A percentile compares a stretch with the other conserved stretches of the same genome.
phyloP scores from a whole-genome alignment of 1,140 invertebrate species.

The Euwallacea fornicatus region DNA sequence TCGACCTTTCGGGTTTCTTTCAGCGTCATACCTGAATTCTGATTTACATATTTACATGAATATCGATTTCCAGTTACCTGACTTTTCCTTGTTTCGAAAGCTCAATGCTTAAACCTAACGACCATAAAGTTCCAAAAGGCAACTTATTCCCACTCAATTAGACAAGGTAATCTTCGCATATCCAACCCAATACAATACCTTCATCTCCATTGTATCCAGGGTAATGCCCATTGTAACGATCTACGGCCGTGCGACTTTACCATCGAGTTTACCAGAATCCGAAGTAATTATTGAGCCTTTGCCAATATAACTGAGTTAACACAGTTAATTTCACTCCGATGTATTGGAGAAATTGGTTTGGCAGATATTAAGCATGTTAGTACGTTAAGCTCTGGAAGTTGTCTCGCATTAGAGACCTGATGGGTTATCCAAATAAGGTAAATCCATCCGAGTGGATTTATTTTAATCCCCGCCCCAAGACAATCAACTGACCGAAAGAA shows the following conservation, averaged over 20 bases:
- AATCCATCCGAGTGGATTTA: too few species aligned
- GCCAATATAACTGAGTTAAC: slow-evolving; percentile 25
- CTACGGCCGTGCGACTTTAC: slow-evolving; percentile 10
- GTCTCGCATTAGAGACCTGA: too few species aligned
- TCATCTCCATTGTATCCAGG: background rate
- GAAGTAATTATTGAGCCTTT: slow-evolving; percentile 21
- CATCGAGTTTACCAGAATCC: slow-evolving; percentile 12
- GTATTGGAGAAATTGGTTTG: slow-evolving; percentile 16
- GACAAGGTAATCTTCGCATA: background rate
- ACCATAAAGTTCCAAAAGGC: too few species aligned
- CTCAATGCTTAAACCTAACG: too few species aligned
- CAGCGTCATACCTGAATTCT: too few species aligned
- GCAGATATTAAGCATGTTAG: slow-evolving; percentile 10
- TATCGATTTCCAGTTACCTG: too few species aligned
- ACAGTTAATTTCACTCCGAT: slow-evolving; percentile 20
- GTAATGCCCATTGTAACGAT: slow-evolving; percentile 18
- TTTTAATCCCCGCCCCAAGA: background rate
- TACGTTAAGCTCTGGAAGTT: background rate
- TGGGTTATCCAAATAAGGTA: too few species aligned
- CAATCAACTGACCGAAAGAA: slow-evolving; percentile 5
- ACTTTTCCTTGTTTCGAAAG: too few species aligned
- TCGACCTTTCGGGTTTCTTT: too few species aligned
- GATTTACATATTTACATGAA: too few species aligned
- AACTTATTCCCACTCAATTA: too few species aligned
- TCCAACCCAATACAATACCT: slow-evolving; percentile 5